Conservation (phyloP, 2,113 vertebrate species). For the Sinocyclocheilus maitianheensis region DNA sequence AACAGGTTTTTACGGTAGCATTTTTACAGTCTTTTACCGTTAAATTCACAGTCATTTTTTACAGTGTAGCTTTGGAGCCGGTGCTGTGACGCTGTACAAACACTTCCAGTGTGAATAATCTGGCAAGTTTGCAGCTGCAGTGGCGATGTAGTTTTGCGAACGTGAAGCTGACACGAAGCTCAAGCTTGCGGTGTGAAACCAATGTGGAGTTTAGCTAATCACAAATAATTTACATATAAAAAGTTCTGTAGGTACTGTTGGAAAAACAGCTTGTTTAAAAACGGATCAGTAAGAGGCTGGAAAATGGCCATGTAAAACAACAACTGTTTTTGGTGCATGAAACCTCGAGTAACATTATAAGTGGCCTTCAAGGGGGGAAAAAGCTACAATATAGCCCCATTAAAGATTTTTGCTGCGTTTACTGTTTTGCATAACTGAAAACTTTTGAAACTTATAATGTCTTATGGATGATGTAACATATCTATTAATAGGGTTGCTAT, state of each 20-base stretch:
- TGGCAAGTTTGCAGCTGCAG: too few species aligned
- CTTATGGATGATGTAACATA: not conserved
- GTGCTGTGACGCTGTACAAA: too few species aligned
- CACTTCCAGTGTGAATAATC: too few species aligned
- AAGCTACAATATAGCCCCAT: not conserved
- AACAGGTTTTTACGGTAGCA: too few species aligned
- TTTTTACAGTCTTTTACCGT: too few species aligned
- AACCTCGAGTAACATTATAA: not conserved
- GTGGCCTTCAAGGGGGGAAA: not conserved
- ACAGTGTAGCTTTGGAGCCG: too few species aligned
- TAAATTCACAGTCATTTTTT: too few species aligned
- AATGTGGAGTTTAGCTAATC: not conserved
- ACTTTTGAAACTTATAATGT: not conserved
- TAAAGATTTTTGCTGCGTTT: not conserved
- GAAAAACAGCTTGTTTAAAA: not conserved
- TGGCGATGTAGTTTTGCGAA: too few species aligned
- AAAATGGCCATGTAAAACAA: not conserved
- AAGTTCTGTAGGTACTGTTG: not conserved
- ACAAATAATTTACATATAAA: not conserved
- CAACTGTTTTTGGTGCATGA: not conserved
- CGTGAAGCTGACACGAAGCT: too few species aligned
- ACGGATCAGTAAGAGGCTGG: not conserved
- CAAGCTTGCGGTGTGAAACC: too few species aligned
- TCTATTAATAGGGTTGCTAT: conserved; percentile 16
- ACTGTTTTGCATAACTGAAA: not conserved